Conservation (phyloP, 37 sponge, comb jelly and placozoan species). For the Axinella damicornis region DNA sequence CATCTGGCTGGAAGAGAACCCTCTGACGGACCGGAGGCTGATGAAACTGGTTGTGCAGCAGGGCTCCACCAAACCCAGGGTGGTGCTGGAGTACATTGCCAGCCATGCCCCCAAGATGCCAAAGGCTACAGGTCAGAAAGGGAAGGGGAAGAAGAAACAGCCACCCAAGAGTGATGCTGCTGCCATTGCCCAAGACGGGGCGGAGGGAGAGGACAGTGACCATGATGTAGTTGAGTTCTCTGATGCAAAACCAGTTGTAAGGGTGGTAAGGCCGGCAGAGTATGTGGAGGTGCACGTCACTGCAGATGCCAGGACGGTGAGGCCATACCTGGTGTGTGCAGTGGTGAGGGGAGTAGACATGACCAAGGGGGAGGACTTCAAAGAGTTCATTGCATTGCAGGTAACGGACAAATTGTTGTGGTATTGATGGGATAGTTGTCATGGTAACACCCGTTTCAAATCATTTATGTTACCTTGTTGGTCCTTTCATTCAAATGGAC, state of each 20-base stretch:
- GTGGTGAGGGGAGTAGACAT: conserved; percentile 75
- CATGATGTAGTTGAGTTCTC: conserved; percentile 31
- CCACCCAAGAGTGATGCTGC: background rate
- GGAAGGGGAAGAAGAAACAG: conserved; percentile 14
- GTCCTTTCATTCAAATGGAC: too few species aligned
- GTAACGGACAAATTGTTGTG: too few species aligned
- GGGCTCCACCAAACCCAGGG: conserved; percentile 85
- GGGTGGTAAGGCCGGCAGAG: conserved; percentile 34
- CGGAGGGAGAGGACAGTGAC: conserved; percentile 38
- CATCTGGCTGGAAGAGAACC: conserved; percentile 77
- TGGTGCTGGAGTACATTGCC: conserved; percentile 85
- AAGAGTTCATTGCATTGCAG: conserved; percentile 84
- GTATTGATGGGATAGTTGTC: too few species aligned
- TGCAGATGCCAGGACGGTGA: conserved; percentile 57
- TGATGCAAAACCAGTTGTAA: conserved; percentile 9
- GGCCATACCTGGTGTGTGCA: conserved; percentile 85
- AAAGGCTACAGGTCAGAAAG: conserved; percentile 40
- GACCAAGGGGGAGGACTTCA: conserved; percentile 26
- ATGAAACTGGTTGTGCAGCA: conserved; percentile 84
- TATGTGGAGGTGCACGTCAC: conserved; percentile 43
- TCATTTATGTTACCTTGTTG: too few species aligned
- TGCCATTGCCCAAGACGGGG: background rate
- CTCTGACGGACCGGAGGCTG: conserved; percentile 77
- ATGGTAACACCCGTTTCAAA: too few species aligned
- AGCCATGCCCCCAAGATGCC: conserved; percentile 7